Conservation (phyloP, 2,888 invertebrate genomes). For the Ophion obscuratus region DNA sequence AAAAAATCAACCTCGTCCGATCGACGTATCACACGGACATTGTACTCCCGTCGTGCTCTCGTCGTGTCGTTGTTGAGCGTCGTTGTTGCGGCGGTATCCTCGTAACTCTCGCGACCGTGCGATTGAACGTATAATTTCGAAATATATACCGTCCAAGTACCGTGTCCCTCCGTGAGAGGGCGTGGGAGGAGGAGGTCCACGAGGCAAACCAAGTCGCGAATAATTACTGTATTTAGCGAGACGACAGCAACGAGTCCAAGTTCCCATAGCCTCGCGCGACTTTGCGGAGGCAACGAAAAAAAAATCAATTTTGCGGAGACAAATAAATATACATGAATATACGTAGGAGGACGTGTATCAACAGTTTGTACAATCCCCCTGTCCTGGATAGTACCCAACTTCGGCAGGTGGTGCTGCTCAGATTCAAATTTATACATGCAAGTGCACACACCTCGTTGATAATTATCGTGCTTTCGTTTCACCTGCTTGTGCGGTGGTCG, state of each 20-base stretch:
- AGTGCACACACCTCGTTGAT: slow-evolving; percentile 54
- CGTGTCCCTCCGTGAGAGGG: slow-evolving; percentile 76
- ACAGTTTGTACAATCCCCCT: slow-evolving; percentile 37
- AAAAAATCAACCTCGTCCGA: slow-evolving; percentile 6
- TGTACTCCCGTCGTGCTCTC: slow-evolving; percentile 32
- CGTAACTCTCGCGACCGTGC: slow-evolving; percentile 62
- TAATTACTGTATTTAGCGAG: slow-evolving; percentile 82
- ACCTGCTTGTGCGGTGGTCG: slow-evolving; percentile 55
- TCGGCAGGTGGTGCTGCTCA: slow-evolving; percentile 75
- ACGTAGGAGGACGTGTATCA: slow-evolving; percentile 45
- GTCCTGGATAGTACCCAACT: slow-evolving; percentile 36
- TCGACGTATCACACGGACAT: slow-evolving; percentile 20
- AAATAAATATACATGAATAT: neutral
- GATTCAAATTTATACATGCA: slow-evolving; percentile 73
- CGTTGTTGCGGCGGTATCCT: slow-evolving; percentile 25
- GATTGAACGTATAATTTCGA: slow-evolving; percentile 76
- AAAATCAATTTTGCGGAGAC: neutral
- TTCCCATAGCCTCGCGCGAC: slow-evolving; percentile 81
- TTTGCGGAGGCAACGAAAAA: slow-evolving; percentile 24
- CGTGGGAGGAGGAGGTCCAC: slow-evolving; percentile 35
- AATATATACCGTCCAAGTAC: slow-evolving; percentile 76
- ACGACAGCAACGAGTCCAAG: slow-evolving; percentile 76
- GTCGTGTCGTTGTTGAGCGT: slow-evolving; percentile 27
- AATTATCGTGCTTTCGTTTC: slow-evolving; percentile 61
- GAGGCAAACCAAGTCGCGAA: slow-evolving; percentile 49